Evolutionary conservation across 2,113 vertebrate species (phyloP), one percentile per base, ranked within the genome.

Genomic region (Pygoscelis antarcticus): DNA sequence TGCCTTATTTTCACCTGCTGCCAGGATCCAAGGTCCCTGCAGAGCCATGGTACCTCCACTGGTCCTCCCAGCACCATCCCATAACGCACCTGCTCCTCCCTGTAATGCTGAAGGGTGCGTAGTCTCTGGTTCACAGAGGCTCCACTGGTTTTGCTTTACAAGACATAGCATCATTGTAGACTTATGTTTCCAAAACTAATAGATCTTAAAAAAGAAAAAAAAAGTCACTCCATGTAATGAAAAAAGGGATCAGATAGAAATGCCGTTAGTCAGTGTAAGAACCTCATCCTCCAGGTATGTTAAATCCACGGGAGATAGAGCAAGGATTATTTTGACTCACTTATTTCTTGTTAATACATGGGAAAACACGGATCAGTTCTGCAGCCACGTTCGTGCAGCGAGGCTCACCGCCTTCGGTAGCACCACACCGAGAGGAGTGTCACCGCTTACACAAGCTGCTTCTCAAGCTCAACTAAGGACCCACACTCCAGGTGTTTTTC

Each of bases 341-440:
- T 66, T 36, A 5, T 60, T 76, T 72, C 72, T 74, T 64, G 11
- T 26, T n/a, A 36, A 44, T 51, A 32, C 21, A 11, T 11, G 32
- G 16, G 46, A 77, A 81, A 69, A 9, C 10, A 20, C 0, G 1
- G 34, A 30, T 70, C 13, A 29, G 11, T 52, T 69, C 49, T 42
- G 29, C 47, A 66, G 66, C 46, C 60, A 8, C 1, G 0, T 34
- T 57, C 3, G 0, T 6, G 38, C 7, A 27, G 25, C 1, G 4
- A 51, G n/a, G 61, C 36, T 55, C 34, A 8, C 14, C 4, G 3
- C 36, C 72, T 13, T 36, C 9, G 7, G 38, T 40, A 40, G 55
- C 46, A 74, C 11, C 42, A 7, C 4, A 6, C n/a, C 4, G 2
- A 18, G 40, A 7, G 9, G 16, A n/a, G 13, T 16, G 42, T 18